Conservation (phyloP, 1,140 invertebrate genomes). For the Lucilia sericata region DNA sequence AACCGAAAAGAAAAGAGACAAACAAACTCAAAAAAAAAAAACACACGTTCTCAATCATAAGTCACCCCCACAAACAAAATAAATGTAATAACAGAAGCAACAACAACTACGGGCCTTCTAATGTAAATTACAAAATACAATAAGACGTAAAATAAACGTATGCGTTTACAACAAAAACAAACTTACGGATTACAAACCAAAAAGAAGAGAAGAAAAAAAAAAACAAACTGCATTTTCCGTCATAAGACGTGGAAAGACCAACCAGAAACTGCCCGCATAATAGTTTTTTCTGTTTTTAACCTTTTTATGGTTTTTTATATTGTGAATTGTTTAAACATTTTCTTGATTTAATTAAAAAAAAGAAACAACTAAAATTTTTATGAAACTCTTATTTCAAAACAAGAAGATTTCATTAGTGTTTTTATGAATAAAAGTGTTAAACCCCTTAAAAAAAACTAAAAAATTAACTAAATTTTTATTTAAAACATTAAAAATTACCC, state of each 20-base stretch:
- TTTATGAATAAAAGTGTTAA: not conserved
- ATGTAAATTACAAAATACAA: not conserved
- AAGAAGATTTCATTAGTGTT: not conserved
- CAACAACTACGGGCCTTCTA: not conserved
- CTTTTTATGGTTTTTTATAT: not conserved
- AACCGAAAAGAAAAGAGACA: slow-evolving; percentile 12
- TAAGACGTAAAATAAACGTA: not conserved
- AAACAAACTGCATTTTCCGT: slow-evolving; percentile 11
- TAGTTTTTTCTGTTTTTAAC: not conserved
- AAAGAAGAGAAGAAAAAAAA: not conserved
- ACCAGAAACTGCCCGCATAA: not conserved
- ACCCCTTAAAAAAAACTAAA: not conserved
- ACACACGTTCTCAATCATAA: not conserved
- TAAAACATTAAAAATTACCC: too few relatives aligned
- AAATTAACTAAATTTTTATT: slow-evolving; percentile 6
- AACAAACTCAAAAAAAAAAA: not conserved
- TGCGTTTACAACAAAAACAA: not conserved
- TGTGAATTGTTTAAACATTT: not conserved
- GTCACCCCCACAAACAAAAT: slow-evolving; percentile 8
- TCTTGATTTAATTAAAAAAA: too few relatives aligned
- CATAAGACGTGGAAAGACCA: not conserved
- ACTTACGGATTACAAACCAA: not conserved
- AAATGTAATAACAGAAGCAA: not conserved
- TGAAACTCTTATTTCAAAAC: not conserved
- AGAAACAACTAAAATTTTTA: not conserved